Evolutionary conservation across 92 coral and sea anemone species (phyloP).

Genomic region (Porites rus): DNA sequence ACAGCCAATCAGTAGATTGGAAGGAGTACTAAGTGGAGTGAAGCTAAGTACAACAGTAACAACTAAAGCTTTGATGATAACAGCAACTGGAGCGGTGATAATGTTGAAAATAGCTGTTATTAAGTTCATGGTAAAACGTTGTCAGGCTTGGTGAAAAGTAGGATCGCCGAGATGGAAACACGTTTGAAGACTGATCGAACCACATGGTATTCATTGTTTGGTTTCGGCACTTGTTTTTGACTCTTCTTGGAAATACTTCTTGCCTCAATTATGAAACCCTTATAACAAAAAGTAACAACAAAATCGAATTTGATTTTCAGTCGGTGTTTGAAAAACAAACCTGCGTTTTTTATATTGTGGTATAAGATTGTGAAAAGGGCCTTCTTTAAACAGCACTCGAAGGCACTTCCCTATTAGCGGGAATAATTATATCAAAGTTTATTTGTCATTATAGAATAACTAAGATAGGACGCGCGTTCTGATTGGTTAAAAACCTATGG

Average conservation of each 20-base stretch:
- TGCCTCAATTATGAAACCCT: too few relatives aligned
- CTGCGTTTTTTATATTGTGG: too few relatives aligned
- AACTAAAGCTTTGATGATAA: conserved; percentile 49
- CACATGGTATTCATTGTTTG: neutral
- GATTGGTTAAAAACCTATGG: too few relatives aligned
- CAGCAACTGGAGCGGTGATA: conserved; percentile 67
- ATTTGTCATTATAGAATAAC: too few relatives aligned
- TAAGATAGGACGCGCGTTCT: too few relatives aligned
- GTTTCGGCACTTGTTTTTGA: neutral
- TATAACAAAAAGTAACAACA: too few relatives aligned
- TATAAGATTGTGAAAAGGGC: too few relatives aligned
- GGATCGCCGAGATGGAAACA: conserved; percentile 69
- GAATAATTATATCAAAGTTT: too few relatives aligned
- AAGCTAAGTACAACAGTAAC: conserved; percentile 39
- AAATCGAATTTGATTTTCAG: too few relatives aligned
- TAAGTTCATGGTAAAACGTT: conserved; percentile 59
- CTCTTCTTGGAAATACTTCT: neutral
- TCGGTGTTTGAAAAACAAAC: too few relatives aligned
- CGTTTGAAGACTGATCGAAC: neutral
- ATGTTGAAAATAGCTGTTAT: conserved; percentile 67
- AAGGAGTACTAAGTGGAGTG: conserved; percentile 61
- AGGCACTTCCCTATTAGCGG: too few relatives aligned
- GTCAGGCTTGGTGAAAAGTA: conserved; percentile 51
- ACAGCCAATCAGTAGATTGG: conserved; percentile 72
- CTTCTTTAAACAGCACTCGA: too few relatives aligned